Evolutionary conservation across 1,140 invertebrate genomes (phyloP), one percentile per base, ranked within the genome.

Genomic region (Copidosoma floridanum): DNA sequence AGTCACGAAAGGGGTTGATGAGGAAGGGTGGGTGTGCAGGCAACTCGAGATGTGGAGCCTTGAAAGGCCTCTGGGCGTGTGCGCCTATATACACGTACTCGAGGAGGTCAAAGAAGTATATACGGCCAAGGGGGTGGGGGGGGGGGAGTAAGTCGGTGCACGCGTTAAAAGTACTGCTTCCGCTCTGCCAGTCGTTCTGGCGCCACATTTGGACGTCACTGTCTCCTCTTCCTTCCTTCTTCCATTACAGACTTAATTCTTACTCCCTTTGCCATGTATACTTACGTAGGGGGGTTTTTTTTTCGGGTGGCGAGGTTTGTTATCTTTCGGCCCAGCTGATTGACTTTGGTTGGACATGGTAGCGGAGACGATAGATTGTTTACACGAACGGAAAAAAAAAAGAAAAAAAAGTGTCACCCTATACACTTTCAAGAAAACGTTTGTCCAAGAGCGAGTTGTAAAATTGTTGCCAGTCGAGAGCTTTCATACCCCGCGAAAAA

Each of bases 151-250:
- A n/a, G n/a, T n/a, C 12, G 21, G 21, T 41, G 50, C 51, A 24
- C 26, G 54, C 65, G 64, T 73, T n/a, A 72, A 73, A 73, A 73
- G 71, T 72, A 72, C 70, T 68, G 71, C 72, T 74, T 74, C 72
- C 72, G 71, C 60, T 64, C 21, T 47, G 8, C 24, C 32, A 62
- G 40, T 23, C 38, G 20, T 50, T 46, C 44, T 41, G 43, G 38
- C 38, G 53, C 56, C 54, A n/a, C 29, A 12, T 23, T 21, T 26
- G 5, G 7, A 20, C 20, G 6, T 29, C 46, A 6, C 23, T 29
- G 5, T 29, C 46, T 29, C 26, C 1, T 1, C 1, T 3, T 21
- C 26, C 18, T 2, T 20, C 27, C 35, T 27, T 3, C 3, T 50
- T 3, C 10, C 12, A 12, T 16, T 56, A 21, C 11, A 20, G 40